Evolutionary conservation across 2,113 vertebrate genomes (phyloP), one percentile per base, ranked within the genome.

Genomic region (Uropsilus gracilis): DNA sequence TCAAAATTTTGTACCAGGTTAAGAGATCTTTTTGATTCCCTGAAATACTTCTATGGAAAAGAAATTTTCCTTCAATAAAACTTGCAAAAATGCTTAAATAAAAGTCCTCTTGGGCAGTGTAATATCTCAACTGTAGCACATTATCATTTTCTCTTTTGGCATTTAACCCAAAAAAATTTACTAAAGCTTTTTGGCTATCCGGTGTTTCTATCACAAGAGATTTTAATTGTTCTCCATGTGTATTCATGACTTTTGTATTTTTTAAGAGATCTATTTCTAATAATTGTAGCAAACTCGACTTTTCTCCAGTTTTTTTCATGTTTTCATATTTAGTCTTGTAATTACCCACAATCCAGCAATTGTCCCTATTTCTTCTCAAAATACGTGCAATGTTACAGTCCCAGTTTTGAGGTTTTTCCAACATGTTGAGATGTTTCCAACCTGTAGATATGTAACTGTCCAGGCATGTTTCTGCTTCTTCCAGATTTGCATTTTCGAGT

Each of bases 41-140:
- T 32, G 50, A 37, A 66, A 11, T 55, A 17, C 18, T 75, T 93
- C 48, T 34, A 88, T 5, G 11, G 4, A 81, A 95, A 89, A 50
- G 44, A 55, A 94, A 89, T 53, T 32, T 34, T 93, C 90, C 55
- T 30, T 3, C 46, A 34, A 71, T 84, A 30, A 85, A 8, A 66
- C 22, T 73, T 72, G 64, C 89, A 94, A 96, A 96, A 72, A 89
- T 17, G 1, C 73, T 63, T 93, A 82, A 68, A 93, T 95, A n/a
- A 5, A 73, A 97, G 77, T 77, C 28, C 7, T 91, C 96, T n/a
- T 95, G 71, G 39, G 85, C 30, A n/a, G 88, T 37, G 17, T 22
- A 73, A 82, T 96, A 12, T 20, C 66, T 95, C 26, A 73, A 28
- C 7, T 34, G 94, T 63, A 93, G 55, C 46, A 82, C 26, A 68